Evolutionary conservation across 2,888 invertebrate species (phyloP).

Genomic region (Ariolimax columbianus): DNA sequence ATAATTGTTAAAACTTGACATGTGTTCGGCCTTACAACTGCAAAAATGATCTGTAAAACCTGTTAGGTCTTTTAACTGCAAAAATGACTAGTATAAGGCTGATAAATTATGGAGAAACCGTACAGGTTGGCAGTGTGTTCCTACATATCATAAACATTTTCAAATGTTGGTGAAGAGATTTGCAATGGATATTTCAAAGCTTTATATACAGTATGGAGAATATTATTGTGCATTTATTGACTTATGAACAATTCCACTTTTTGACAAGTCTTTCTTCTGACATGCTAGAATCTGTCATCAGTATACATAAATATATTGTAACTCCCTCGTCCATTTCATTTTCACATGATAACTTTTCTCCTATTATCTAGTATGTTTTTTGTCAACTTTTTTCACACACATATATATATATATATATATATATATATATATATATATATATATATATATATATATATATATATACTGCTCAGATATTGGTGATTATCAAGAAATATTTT

Average conservation of each 20-base stretch:
- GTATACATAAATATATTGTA: constrained; percentile 18
- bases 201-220: constrained; percentile 18
- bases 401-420: background rate
- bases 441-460: too few species aligned
- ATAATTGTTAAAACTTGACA: too few species aligned
- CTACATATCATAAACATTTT: constrained; percentile 18
- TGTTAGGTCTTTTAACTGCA: too few species aligned
- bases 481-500: background rate
- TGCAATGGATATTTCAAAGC: constrained; percentile 9
- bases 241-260: constrained; percentile 48
- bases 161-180: background rate
- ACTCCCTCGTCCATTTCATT: constrained; percentile 13
- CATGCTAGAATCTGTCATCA: constrained; percentile 39
- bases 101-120: too few species aligned
- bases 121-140: too few species aligned
- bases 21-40: too few species aligned
- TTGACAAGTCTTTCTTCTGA: constrained; percentile 46
- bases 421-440: too few species aligned
- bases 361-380: background rate
- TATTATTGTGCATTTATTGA: constrained; percentile 40
- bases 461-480: background rate
- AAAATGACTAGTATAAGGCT: too few species aligned
- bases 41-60: too few species aligned
- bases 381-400: constrained; percentile 9
- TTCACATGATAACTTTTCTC: constrained; percentile 3